Evolutionary conservation across 2,797 vertebrate species (phyloP).

Genomic region (Tiaroga cobitis): DNA sequence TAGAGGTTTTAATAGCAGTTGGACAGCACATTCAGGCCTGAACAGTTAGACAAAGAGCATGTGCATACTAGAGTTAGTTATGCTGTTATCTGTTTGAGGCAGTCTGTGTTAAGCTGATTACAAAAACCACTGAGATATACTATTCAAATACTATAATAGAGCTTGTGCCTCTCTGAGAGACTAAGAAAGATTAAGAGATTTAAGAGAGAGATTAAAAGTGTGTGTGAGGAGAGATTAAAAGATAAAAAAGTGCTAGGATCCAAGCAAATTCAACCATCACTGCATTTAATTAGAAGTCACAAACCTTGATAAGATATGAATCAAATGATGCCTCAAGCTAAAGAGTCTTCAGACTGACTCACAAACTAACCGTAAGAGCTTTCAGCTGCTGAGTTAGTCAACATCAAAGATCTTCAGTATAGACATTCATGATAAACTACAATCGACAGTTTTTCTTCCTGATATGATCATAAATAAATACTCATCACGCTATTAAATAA

Average conservation of each 20-base stretch:
- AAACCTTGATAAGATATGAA: constrained; percentile 4
- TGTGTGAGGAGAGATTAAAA: not conserved
- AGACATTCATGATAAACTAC: not conserved
- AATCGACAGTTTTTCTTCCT: not conserved
- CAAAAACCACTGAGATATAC: not conserved
- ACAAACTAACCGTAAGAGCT: not conserved
- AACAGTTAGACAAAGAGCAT: not conserved
- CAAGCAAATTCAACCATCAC: not conserved
- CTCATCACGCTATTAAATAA: not conserved
- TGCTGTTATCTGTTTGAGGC: not conserved
- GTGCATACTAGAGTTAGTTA: not conserved
- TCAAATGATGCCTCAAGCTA: not conserved
- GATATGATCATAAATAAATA: not conserved
- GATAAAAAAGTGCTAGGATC: not conserved
- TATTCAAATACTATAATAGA: not conserved
- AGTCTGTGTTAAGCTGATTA: not conserved
- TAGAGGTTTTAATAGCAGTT: not conserved
- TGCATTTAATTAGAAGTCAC: not conserved
- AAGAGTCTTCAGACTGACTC: not conserved
- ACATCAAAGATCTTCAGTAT: not conserved
- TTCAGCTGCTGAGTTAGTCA: not conserved
- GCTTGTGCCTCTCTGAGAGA: not conserved
- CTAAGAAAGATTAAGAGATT: constrained; percentile 6
- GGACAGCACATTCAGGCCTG: not conserved
- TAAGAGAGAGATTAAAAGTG: not conserved